Conservation (phyloP, 2,797 vertebrate species). For the Lepilemur ruficaudatus region DNA sequence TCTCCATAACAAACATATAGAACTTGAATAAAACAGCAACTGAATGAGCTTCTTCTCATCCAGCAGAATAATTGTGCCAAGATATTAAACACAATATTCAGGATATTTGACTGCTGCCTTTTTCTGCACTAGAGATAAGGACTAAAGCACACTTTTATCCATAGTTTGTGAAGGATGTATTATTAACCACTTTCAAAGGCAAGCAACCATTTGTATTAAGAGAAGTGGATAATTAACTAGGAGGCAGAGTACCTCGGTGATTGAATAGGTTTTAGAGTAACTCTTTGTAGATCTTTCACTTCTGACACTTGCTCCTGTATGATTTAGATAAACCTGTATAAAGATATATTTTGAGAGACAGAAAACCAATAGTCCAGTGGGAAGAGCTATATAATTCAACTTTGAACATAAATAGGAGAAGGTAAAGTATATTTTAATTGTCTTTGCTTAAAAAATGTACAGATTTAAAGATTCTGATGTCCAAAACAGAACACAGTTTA, state of each 20-base stretch:
- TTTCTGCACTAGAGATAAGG: background rate
- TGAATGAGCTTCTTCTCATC: background rate
- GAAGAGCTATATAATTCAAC: background rate
- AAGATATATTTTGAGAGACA: background rate
- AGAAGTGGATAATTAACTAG: background rate
- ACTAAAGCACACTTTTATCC: background rate
- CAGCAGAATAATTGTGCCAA: background rate
- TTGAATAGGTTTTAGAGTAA: background rate
- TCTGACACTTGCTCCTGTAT: background rate
- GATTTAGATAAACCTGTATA: background rate
- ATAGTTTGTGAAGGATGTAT: background rate
- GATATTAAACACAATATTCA: background rate
- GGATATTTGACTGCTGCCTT: background rate
- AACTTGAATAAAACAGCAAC: background rate
- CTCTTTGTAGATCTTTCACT: background rate
- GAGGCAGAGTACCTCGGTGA: background rate
- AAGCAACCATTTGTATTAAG: background rate
- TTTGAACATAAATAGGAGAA: background rate
- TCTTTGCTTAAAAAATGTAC: background rate
- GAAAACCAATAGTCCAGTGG: background rate
- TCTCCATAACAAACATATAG: background rate
- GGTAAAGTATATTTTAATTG: background rate
- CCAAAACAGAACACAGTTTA: background rate
- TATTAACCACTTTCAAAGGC: background rate
- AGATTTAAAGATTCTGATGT: background rate